Evolutionary conservation across 1,140 invertebrate genomes (phyloP).

Genomic region (Zaprionus ornatus): DNA sequence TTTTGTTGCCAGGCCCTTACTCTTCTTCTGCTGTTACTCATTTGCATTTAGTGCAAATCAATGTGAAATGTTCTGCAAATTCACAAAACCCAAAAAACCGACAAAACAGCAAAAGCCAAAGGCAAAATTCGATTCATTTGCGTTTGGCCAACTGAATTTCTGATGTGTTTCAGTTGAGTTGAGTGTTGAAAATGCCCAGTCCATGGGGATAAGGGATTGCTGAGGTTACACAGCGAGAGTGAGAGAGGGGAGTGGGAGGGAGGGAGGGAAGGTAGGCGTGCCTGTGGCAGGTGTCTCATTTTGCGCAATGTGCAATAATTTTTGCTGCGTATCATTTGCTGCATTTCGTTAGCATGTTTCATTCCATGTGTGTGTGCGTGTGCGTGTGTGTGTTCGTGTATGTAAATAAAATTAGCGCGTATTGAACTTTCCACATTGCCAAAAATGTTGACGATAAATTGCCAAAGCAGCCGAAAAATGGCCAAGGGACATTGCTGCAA

Average conservation of each 20-base stretch:
- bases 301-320: constrained; percentile 69
- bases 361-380: constrained; percentile 22
- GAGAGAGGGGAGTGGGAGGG: background rate
- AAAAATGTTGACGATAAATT: constrained; percentile 19
- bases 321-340: constrained; percentile 51
- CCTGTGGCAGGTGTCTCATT: constrained; percentile 45
- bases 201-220: background rate
- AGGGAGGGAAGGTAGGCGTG: background rate
- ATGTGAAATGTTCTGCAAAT: constrained; percentile 37
- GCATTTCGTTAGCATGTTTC: constrained; percentile 32
- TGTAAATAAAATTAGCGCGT: constrained; percentile 74
- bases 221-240: background rate
- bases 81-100: constrained; percentile 7
- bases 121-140: constrained; percentile 38
- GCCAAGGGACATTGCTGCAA: background rate
- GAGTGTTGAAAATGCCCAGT: constrained; percentile 1
- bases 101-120: constrained; percentile 28
- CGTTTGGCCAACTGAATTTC: constrained; percentile 43
- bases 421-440: constrained; percentile 51
- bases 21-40: constrained; percentile 16
- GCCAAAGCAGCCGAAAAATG: constrained; percentile 6
- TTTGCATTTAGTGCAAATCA: constrained; percentile 54
- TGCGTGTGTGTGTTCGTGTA: constrained; percentile 32
- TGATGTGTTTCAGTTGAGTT: constrained; percentile 21
- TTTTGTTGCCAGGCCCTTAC: background rate